phyloP scores from a whole-genome alignment of 2,888 invertebrate genomes.

The Odiellus spinosus region DNA sequence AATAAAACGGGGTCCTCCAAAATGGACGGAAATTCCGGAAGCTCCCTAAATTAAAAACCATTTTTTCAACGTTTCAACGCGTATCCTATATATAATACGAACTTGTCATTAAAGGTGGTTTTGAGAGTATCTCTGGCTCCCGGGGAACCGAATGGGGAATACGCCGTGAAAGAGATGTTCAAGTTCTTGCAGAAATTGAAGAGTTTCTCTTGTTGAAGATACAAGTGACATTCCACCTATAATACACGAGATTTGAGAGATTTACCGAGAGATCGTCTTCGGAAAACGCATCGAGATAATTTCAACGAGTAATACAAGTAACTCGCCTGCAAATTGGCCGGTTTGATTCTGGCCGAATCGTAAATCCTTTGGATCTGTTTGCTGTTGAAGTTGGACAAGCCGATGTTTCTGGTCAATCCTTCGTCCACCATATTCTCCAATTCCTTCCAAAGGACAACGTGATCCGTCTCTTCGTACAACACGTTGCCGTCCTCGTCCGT shows the following conservation, averaged over 20 bases:
- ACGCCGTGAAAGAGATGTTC: constrained; percentile 27
- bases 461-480: too few relatives aligned
- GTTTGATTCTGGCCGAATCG: constrained; percentile 43
- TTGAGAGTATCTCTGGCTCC: constrained; percentile 21
- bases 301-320: too few relatives aligned
- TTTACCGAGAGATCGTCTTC: too few relatives aligned
- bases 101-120: too few relatives aligned
- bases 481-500: not conserved
- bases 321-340: constrained; percentile 38
- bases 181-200: constrained; percentile 24
- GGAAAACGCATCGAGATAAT: too few relatives aligned
- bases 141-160: constrained; percentile 29
- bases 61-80: too few relatives aligned
- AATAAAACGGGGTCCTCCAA: too few relatives aligned
- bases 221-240: constrained; percentile 29
- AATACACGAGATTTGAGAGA: too few relatives aligned
- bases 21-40: too few relatives aligned
- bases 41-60: too few relatives aligned
- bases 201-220: constrained; percentile 27
- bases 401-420: constrained; percentile 58
- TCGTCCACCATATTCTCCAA: constrained; percentile 49
- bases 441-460: constrained; percentile 33
- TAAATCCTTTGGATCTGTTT: constrained; percentile 52
- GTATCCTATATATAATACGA: too few relatives aligned
- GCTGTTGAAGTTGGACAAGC: constrained; percentile 65